Conservation (phyloP, 2,797 vertebrate genomes). For the Bufotes viridis region DNA sequence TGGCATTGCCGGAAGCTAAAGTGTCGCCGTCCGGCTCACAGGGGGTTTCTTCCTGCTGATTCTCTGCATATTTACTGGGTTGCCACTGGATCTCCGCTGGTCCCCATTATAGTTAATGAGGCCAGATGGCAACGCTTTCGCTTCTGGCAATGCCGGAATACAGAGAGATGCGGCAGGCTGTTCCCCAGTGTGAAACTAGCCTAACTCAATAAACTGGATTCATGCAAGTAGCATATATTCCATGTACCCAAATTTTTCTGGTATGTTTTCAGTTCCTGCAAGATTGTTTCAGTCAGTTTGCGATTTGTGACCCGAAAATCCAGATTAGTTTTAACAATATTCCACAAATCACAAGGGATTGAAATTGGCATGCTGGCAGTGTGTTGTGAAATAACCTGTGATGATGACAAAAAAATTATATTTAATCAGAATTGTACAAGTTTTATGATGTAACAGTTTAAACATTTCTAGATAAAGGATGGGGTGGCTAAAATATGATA, state of each 20-base stretch:
- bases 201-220: no score
- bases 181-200: no score
- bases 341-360: slow-evolving; percentile 30
- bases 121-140: no score
- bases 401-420: not conserved
- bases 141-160: no score
- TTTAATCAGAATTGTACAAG: not conserved
- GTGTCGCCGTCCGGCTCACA: no score
- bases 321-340: slow-evolving; percentile 28
- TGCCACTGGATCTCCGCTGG: no score
- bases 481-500: not conserved
- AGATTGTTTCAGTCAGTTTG: not conserved
- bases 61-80: no score
- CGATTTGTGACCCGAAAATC: not conserved
- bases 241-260: slow-evolving; percentile 40
- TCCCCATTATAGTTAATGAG: no score
- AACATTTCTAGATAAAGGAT: not conserved
- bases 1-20: no score
- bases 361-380: slow-evolving; percentile 4
- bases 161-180: no score
- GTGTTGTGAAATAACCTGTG: slow-evolving; percentile 32
- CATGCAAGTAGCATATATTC: not conserved
- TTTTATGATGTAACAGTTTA: not conserved
- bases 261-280: slow-evolving; percentile 22
- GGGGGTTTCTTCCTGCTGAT: no score